Evolutionary conservation across 2,888 invertebrate genomes (phyloP).

Genomic region (Oegoconia quadripuncta): DNA sequence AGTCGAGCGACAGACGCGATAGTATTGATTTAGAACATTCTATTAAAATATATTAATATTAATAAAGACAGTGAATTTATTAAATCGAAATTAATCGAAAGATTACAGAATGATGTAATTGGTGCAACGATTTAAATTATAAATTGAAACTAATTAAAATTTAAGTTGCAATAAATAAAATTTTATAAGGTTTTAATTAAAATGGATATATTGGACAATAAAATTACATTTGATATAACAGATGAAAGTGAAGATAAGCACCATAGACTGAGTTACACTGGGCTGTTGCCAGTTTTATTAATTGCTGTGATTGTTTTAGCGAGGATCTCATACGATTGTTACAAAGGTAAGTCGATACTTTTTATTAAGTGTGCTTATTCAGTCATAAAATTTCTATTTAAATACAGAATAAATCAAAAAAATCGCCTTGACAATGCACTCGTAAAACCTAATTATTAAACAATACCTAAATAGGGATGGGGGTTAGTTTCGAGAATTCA

Average conservation of each 20-base stretch:
- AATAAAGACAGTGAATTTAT: background rate
- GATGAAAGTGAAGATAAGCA: slow-evolving; percentile 6
- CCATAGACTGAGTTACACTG: slow-evolving; percentile 21
- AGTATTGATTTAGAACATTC: background rate
- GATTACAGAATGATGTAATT: no score
- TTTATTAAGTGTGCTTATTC: no score
- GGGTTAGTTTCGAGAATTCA: no score
- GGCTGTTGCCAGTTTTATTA: slow-evolving; percentile 50
- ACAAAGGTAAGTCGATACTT: slow-evolving; percentile 49
- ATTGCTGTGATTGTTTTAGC: slow-evolving; percentile 45
- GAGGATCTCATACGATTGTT: slow-evolving; percentile 38
- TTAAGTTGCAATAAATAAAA: background rate
- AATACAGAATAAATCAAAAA: no score
- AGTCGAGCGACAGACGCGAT: background rate
- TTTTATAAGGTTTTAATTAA: no score
- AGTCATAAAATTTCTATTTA: no score
- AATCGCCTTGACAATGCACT: no score
- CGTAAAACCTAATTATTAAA: no score
- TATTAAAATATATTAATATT: background rate
- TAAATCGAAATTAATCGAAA: no score
- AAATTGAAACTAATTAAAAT: background rate
- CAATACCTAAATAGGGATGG: no score
- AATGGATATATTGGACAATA: slow-evolving; percentile 5
- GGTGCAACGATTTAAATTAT: no score
- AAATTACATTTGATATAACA: background rate